These are phyloP conservation scores for Xestobium rufovillosum DNA, from an alignment of 2,888 invertebrate genomes.

Conservation along the genomic window DNA sequence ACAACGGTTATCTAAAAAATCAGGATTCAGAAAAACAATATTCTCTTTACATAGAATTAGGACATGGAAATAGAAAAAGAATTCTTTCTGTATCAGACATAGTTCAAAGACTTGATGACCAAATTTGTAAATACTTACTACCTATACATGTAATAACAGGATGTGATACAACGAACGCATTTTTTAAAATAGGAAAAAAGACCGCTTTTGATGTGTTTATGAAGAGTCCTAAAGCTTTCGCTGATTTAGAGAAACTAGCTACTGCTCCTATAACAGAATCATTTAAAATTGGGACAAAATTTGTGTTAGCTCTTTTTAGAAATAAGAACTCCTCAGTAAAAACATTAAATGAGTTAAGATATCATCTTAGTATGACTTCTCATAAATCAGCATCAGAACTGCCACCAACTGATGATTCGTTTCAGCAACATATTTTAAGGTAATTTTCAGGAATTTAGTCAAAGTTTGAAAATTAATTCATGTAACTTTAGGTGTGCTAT, in stretches of 20 bases:
- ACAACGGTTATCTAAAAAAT: neutral
- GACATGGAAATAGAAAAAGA: constrained; percentile 4
- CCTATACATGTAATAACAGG: constrained; percentile 2
- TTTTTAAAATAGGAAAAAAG: constrained; percentile 5
- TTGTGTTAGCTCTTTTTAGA: constrained; percentile 3
- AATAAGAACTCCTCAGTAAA: neutral
- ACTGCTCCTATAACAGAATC: constrained; percentile 1
- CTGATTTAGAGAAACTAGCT: constrained; percentile 5
- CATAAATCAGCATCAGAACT: neutral
- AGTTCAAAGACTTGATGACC: neutral
- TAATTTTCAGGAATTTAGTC: neutral
- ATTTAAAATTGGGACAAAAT: constrained; percentile 5
- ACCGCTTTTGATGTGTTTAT: constrained; percentile 3
- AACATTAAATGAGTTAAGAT: constrained; percentile 2
- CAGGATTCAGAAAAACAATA: constrained; percentile 1
- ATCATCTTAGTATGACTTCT: neutral
- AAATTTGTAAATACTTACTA: constrained; percentile 2
- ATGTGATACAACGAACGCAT: neutral
- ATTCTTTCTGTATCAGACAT: neutral
- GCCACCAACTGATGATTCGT: constrained; percentile 3
- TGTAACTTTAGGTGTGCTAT: constrained; percentile 1
- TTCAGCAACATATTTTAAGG: constrained; percentile 1
- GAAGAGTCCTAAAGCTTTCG: neutral
- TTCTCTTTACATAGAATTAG: neutral
- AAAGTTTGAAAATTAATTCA: neutral